Conservation (phyloP, 2,113 vertebrate species). For the Myotis yumanensis region DNA sequence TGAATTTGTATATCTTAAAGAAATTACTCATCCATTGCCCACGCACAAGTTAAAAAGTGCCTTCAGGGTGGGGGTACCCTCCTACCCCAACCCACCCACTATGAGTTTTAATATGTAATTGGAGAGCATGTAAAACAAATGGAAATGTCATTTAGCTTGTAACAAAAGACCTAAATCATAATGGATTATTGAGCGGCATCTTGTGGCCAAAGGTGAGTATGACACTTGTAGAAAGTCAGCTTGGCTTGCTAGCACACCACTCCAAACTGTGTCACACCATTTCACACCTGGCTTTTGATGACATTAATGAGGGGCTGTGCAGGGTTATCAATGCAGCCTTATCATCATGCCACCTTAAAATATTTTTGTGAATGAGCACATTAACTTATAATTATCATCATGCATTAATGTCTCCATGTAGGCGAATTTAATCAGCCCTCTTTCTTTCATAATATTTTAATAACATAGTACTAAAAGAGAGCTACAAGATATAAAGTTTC, state of each 20-base stretch:
- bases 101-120: slow-evolving; percentile 68
- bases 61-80: neutral
- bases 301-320: slow-evolving; percentile 65
- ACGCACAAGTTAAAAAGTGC: slow-evolving; percentile 65
- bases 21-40: slow-evolving; percentile 63
- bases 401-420: slow-evolving; percentile 76
- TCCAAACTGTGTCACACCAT: slow-evolving; percentile 58
- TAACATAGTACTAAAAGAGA: slow-evolving; percentile 76
- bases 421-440: slow-evolving; percentile 79
- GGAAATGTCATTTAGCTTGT: slow-evolving; percentile 57
- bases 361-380: slow-evolving; percentile 65
- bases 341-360: slow-evolving; percentile 76
- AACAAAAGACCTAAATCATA: slow-evolving; percentile 78
- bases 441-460: slow-evolving; percentile 83
- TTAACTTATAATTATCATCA: slow-evolving; percentile 80
- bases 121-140: slow-evolving; percentile 66
- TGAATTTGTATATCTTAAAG: slow-evolving; percentile 51
- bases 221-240: slow-evolving; percentile 9
- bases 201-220: slow-evolving; percentile 81
- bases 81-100: slow-evolving; percentile 48
- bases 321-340: slow-evolving; percentile 62
- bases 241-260: neutral
- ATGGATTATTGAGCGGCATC: slow-evolving; percentile 85
- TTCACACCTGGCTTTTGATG: slow-evolving; percentile 74
- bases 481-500: slow-evolving; percentile 73